Conservation (phyloP, 92 coral and sea anemone genomes). For the Actinostola sp. region DNA sequence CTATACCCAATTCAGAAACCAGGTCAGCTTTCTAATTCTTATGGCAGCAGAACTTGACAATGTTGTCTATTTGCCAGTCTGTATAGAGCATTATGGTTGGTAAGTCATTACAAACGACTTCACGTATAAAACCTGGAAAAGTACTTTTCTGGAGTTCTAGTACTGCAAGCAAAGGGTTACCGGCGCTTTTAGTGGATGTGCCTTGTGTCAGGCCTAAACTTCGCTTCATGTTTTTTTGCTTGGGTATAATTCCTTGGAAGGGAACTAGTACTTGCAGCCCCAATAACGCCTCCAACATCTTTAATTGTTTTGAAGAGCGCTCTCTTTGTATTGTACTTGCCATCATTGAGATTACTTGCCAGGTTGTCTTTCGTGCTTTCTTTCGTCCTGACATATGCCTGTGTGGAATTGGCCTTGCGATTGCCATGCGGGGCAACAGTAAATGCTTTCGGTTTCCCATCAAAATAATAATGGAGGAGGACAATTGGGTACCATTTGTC, state of each 20-base stretch:
- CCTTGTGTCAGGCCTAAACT: constrained; percentile 4
- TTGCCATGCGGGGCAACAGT: constrained; percentile 48
- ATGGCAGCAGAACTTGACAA: constrained; percentile 62
- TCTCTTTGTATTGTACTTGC: constrained; percentile 53
- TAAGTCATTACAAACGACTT: constrained; percentile 57
- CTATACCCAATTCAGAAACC: constrained; percentile 69
- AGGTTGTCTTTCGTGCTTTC: constrained; percentile 46
- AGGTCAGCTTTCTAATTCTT: constrained; percentile 1
- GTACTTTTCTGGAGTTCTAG: constrained; percentile 52
- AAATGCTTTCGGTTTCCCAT: constrained; percentile 37
- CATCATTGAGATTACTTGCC: constrained; percentile 8
- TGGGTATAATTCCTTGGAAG: constrained; percentile 47
- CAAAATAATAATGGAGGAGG: constrained; percentile 37
- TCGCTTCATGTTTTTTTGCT: constrained; percentile 22
- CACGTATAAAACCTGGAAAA: neutral
- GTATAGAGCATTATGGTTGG: constrained; percentile 66
- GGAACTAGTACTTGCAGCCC: constrained; percentile 35
- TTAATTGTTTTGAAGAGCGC: constrained; percentile 53
- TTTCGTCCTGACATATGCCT: constrained; percentile 42
- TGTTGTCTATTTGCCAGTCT: constrained; percentile 63
- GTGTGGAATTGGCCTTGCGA: constrained; percentile 3
- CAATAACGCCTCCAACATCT: constrained; percentile 60
- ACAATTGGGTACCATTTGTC: constrained; percentile 56
- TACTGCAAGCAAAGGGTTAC: constrained; percentile 34
- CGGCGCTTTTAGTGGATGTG: neutral